Base-by-base conservation (phyloP, 2,888 invertebrate species). In the Liodrosophila aerea region DNA sequence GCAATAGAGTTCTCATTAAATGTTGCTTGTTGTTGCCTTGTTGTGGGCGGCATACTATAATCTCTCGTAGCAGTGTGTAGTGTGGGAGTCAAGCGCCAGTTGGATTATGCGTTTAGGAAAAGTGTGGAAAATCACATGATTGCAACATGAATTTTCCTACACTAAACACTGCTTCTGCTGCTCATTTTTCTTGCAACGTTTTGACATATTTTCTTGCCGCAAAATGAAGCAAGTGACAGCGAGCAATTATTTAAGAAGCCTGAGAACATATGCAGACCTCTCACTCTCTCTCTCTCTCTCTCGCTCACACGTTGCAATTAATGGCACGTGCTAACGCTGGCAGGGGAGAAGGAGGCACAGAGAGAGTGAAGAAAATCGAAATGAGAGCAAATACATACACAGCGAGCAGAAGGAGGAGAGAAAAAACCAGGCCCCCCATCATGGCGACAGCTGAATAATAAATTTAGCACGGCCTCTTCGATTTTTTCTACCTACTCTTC, bases 381-480 rank as follows among this genome's bases (percentile, higher is more conserved):
- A 7, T 9, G 45, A 46, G 46, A 57, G 46, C 51, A 46, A 58
- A 9, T 30, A 8, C n/a, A n/a, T n/a, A n/a, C n/a, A n/a, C n/a
- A n/a, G n/a, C n/a, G 22, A 15, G 33, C 36, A 54, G 45, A 37
- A 57, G 36, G 54, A 51, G 44, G 52, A 56, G 66, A 41, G 50
- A 50, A 45, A 50, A 59, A 46, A 49, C 43, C 50, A 53, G 33
- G 52, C 64, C 52, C 60, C 66, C 59, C 46, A 27, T 44, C 41
- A 51, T 62, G 65, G 81, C 73, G 62, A 64, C 71, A 67, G 73
- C 77, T 82, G 74, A 65, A 76, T 71, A 85, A 82, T 82, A 78
- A 78, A 78, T 85, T 82, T 85, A 78, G 77, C 82, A 82, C 78
- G 58, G 74, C 59, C 22, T 77, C 75, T 78, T 78, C 74, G 82